Evolutionary conservation across 2,113 vertebrate genomes (phyloP).

Genomic region (Bolborhynchus lineola): DNA sequence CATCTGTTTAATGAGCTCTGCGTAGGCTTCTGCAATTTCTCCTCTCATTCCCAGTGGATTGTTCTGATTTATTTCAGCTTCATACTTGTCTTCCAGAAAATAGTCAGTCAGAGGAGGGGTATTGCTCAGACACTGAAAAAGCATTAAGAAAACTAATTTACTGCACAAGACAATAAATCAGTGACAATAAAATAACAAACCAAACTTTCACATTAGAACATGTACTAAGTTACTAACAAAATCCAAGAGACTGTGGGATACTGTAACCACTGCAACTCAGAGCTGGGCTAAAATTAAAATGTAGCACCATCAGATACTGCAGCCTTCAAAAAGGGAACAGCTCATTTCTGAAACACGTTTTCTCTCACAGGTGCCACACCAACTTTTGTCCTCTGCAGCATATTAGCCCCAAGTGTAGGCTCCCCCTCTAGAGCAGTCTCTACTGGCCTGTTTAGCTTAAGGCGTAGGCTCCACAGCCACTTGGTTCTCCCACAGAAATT

Average conservation of each 20-base stretch:
- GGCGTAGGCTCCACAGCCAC: background rate
- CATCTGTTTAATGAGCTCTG: constrained; percentile 95
- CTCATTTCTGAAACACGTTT: background rate
- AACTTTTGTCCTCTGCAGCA: background rate
- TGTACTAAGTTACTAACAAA: background rate
- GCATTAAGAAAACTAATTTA: background rate
- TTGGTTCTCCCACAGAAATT: background rate
- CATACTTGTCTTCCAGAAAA: constrained; percentile 91
- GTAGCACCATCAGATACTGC: background rate
- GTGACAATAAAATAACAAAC: background rate
- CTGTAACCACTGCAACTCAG: background rate
- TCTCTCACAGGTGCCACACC: background rate
- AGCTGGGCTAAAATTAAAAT: background rate
- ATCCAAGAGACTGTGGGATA: background rate
- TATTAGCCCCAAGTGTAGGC: background rate
- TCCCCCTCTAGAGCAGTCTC: background rate
- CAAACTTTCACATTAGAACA: background rate
- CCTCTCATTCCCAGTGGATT: constrained; percentile 98
- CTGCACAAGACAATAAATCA: background rate
- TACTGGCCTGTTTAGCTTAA: background rate
- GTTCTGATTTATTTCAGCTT: constrained; percentile 92
- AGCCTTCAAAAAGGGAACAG: background rate
- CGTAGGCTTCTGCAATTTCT: constrained; percentile 95
- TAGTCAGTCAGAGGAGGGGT: constrained; percentile 91
- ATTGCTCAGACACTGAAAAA: constrained; percentile 91